These are phyloP conservation scores for Crenichthys baileyi DNA, from an alignment of 2,797 vertebrate genomes.

Conservation along the genomic window DNA sequence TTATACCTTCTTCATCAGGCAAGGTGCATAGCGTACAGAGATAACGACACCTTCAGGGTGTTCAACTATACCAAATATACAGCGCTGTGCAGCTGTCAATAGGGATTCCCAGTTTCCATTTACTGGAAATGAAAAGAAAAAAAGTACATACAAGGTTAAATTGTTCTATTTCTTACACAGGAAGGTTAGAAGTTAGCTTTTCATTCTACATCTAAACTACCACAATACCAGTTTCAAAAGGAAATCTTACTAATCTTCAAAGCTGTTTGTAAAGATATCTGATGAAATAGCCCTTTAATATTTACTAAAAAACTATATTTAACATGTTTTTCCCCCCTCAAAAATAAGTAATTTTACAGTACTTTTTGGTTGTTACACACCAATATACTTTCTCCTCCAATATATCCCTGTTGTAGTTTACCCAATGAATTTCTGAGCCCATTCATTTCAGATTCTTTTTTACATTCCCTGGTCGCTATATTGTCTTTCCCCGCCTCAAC, in stretches of 20 bases:
- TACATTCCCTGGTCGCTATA: too few relatives aligned
- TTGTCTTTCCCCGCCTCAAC: too few relatives aligned
- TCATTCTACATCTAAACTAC: not conserved
- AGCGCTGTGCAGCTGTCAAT: slow-evolving; percentile 60
- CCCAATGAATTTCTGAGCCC: too few relatives aligned
- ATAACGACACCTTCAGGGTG: slow-evolving; percentile 73
- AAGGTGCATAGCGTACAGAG: slow-evolving; percentile 70
- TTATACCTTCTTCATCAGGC: slow-evolving; percentile 65
- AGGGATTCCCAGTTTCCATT: slow-evolving; percentile 72
- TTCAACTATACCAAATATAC: slow-evolving; percentile 71
- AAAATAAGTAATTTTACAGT: too few relatives aligned
- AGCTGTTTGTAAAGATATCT: not conserved
- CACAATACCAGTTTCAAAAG: not conserved
- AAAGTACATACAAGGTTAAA: not conserved
- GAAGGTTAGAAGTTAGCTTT: too few relatives aligned
- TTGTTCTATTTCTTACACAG: not conserved
- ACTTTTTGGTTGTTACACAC: too few relatives aligned
- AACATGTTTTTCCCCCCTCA: too few relatives aligned
- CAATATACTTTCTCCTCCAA: too few relatives aligned
- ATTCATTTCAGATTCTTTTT: too few relatives aligned
- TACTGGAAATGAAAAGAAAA: slow-evolving; percentile 52
- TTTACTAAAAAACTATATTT: too few relatives aligned
- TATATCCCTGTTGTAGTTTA: too few relatives aligned
- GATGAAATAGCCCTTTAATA: too few relatives aligned
- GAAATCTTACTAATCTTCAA: not conserved